Percentiles rank a stretch among this genome's conserved stretches.
Conservation (phyloP, 2,888 invertebrate genomes). For the Acleris literana region DNA sequence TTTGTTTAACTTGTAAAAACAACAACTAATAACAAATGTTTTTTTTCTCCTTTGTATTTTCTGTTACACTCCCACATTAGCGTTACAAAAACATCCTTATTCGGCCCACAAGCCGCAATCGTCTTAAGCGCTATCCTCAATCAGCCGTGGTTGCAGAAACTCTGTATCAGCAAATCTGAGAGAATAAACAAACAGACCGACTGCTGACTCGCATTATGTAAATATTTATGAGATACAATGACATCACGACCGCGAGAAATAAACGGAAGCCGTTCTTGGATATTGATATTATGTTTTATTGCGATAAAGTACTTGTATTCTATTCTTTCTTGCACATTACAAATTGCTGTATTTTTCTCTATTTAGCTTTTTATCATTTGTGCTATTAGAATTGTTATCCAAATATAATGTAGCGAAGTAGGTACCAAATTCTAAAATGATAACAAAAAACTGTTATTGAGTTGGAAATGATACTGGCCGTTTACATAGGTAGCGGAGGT, state of each 20-base stretch:
- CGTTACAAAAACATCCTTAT: conserved; percentile 28
- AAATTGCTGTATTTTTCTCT: not conserved
- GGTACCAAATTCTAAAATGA: no score
- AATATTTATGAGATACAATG: conserved; percentile 42
- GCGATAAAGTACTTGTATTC: conserved; percentile 16
- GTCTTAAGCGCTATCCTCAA: conserved; percentile 35
- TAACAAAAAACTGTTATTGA: no score
- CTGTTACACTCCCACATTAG: conserved; percentile 9
- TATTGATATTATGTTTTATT: conserved; percentile 36
- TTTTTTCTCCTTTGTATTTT: not conserved
- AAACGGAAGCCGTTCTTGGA: conserved; percentile 32
- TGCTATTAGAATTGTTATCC: no score
- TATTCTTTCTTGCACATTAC: not conserved
- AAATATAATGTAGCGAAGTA: no score
- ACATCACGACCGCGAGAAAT: conserved; percentile 37
- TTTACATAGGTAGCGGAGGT: no score
- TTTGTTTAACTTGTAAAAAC: not conserved
- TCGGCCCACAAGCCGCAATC: conserved; percentile 15
- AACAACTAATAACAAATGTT: not conserved
- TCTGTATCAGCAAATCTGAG: conserved; percentile 36
- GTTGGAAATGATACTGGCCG: no score
- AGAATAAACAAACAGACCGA: conserved; percentile 26
- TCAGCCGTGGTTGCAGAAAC: conserved; percentile 30
- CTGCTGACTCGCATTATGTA: conserved; percentile 39
- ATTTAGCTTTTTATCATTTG: no score